Evolutionary conservation across 2,797 vertebrate species (phyloP).

Genomic region (Halcyon badia): DNA sequence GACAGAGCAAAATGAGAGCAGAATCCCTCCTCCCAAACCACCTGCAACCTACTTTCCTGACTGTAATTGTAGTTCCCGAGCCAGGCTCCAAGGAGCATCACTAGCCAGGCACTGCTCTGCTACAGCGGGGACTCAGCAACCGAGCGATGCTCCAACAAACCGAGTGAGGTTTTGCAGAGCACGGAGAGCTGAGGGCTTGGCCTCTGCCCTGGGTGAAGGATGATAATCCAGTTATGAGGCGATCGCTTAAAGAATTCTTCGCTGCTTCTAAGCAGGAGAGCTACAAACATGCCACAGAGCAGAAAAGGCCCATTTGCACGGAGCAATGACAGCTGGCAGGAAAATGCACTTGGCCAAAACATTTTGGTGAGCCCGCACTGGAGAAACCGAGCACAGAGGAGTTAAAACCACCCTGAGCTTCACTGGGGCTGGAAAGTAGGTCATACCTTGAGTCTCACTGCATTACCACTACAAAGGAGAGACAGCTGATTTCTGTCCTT

Average conservation of each 20-base stretch:
- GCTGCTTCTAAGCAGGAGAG: background rate
- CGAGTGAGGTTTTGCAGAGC: background rate
- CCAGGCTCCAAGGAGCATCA: background rate
- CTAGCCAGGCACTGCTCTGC: background rate
- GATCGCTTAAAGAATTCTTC: background rate
- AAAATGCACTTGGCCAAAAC: rapidly evolving
- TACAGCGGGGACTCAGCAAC: background rate
- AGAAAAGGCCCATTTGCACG: background rate
- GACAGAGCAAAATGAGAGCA: background rate
- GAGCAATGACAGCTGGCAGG: background rate
- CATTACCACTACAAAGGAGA: background rate
- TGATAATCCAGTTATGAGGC: background rate
- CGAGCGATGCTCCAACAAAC: background rate
- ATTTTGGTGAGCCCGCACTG: background rate
- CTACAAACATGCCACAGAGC: background rate
- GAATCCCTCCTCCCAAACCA: background rate
- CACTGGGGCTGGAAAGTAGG: background rate
- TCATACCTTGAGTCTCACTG: background rate
- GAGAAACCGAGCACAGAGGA: background rate
- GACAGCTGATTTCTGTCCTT: background rate
- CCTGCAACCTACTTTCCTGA: background rate
- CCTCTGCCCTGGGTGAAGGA: background rate
- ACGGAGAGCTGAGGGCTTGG: background rate
- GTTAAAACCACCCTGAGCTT: constrained; percentile 3
- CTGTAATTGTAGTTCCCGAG: background rate